A percentile compares a stretch with the other conserved stretches of the same genome.
Conservation (phyloP, 2,888 invertebrate species). For the Drosophila mimetica region DNA sequence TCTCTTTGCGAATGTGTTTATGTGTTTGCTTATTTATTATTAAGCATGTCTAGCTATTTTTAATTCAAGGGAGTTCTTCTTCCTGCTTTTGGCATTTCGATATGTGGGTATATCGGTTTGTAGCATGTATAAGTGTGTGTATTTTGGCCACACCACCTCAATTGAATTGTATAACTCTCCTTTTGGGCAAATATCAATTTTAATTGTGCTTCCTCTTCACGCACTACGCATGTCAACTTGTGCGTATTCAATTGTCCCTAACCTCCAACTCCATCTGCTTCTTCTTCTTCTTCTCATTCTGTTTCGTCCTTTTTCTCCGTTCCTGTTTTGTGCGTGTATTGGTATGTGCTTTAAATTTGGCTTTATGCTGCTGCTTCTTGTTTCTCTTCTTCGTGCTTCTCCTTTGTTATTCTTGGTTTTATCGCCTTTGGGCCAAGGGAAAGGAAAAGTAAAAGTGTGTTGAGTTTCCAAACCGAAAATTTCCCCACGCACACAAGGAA, state of each 20-base stretch:
- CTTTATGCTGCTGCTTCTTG: conserved; percentile 31
- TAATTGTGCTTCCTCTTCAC: conserved; percentile 71
- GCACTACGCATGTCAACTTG: conserved; percentile 78
- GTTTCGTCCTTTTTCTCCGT: conserved; percentile 5
- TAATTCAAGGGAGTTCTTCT: conserved; percentile 21
- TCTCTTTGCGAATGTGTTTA: conserved; percentile 3
- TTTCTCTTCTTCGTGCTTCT: conserved; percentile 20
- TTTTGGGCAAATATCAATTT: conserved; percentile 65
- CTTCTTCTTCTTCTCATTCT: not conserved
- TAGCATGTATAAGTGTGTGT: not conserved
- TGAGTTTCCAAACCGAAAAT: conserved; percentile 66
- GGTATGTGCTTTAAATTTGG: conserved; percentile 52
- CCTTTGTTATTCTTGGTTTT: conserved; percentile 55
- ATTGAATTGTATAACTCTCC: conserved; percentile 50
- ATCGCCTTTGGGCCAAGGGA: conserved; percentile 41
- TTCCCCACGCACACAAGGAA: conserved; percentile 53
- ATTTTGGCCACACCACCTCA: conserved; percentile 35
- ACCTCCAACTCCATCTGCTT: conserved; percentile 13
- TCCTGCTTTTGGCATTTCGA: not conserved
- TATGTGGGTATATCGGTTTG: no score
- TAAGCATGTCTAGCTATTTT: conserved; percentile 40
- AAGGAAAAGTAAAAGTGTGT: conserved; percentile 75
- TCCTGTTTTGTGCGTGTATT: conserved; percentile 6
- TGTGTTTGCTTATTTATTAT: conserved; percentile 12
- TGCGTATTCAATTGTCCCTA: conserved; percentile 69